A percentile compares a stretch with the other conserved stretches of the same genome.
phyloP scores from a whole-genome alignment of 2,113 vertebrate genomes.

The Rhodinocichla rosea region DNA sequence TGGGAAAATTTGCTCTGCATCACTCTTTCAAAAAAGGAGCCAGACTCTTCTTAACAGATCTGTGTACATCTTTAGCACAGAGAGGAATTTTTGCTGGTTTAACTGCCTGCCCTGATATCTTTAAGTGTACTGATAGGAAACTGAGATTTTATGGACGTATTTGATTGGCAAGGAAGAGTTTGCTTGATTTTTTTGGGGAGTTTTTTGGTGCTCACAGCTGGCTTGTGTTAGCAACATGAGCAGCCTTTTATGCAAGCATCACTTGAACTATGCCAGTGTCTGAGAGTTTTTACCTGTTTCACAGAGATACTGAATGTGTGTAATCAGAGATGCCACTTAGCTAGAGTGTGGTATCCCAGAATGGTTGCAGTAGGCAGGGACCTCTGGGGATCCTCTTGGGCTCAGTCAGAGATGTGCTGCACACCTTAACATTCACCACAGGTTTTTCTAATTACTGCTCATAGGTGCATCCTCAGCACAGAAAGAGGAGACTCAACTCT shows the following conservation, averaged over 20 bases:
- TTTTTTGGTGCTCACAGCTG: neutral
- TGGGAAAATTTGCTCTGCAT: neutral
- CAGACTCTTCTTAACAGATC: neutral
- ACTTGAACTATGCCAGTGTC: neutral
- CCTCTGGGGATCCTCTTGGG: neutral
- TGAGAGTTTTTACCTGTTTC: neutral
- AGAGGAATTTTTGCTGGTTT: neutral
- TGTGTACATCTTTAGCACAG: neutral
- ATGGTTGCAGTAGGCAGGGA: neutral
- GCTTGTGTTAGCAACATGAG: neutral
- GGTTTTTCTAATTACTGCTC: neutral
- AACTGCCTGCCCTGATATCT: neutral
- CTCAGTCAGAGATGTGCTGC: neutral
- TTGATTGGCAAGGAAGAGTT: neutral
- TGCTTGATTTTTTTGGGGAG: neutral
- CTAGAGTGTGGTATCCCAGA: neutral
- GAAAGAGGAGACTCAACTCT: neutral
- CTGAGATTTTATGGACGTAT: neutral
- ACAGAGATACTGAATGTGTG: neutral
- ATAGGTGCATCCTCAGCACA: neutral
- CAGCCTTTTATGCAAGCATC: neutral
- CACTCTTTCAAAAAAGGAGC: neutral
- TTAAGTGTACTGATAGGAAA: neutral
- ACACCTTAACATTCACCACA: neutral
- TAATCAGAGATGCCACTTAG: neutral